phyloP scores from a whole-genome alignment of 1,140 invertebrate species.

The Orchestia grillus region DNA sequence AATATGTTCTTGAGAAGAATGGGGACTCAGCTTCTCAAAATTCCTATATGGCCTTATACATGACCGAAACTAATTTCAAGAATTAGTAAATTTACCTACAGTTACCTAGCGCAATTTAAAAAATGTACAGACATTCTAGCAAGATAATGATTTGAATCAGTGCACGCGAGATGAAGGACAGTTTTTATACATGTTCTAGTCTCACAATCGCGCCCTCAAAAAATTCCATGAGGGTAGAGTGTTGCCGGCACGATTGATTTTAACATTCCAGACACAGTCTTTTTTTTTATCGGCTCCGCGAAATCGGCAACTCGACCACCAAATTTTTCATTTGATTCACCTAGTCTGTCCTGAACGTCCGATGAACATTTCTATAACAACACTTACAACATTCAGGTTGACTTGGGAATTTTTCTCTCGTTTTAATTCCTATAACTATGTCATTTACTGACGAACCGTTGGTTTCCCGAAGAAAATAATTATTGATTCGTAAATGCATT shows the following conservation, averaged over 20 bases:
- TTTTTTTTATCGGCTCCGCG: background rate
- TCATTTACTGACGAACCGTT: background rate
- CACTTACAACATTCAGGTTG: background rate
- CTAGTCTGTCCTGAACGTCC: background rate
- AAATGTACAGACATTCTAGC: background rate
- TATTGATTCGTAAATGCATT: background rate
- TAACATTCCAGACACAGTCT: background rate
- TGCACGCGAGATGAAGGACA: background rate
- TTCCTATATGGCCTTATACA: background rate
- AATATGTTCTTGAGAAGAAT: background rate
- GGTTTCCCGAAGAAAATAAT: background rate
- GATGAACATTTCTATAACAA: background rate
- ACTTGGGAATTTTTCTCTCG: background rate
- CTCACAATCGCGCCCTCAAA: background rate
- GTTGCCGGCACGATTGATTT: background rate
- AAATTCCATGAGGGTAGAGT: background rate
- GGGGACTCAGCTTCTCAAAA: background rate
- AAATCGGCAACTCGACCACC: background rate
- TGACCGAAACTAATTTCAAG: background rate
- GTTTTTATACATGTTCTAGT: background rate
- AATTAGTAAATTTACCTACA: background rate
- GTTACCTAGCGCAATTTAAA: background rate
- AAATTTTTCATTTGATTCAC: background rate
- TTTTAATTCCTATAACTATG: background rate
- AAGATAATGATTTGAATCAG: background rate